These are phyloP conservation scores for Triplophysa siluroides DNA, from an alignment of 2,113 vertebrate genomes.

Conservation along the genomic window DNA sequence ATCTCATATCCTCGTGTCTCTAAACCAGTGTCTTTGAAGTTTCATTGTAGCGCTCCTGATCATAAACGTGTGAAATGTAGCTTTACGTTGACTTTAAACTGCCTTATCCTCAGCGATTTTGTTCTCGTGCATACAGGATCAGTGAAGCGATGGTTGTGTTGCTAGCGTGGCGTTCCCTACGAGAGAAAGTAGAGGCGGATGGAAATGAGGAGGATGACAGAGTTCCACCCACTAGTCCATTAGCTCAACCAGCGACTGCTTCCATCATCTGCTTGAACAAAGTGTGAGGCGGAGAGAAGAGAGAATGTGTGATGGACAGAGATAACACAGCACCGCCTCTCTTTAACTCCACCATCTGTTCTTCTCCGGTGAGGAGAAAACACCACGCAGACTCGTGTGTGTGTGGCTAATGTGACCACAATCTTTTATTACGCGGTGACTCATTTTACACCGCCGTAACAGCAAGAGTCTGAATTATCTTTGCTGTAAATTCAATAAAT, in stretches of 20 bases:
- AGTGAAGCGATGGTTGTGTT: neutral
- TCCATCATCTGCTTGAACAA: slow-evolving; percentile 44
- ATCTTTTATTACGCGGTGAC: neutral
- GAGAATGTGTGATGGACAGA: slow-evolving; percentile 31
- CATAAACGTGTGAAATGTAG: too few species aligned
- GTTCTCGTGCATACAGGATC: too few species aligned
- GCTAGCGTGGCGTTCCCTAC: neutral
- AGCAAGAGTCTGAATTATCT: neutral
- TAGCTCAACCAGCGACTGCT: slow-evolving; percentile 37
- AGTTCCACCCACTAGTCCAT: slow-evolving; percentile 43
- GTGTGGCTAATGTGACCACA: neutral
- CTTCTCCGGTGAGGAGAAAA: neutral
- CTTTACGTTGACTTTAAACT: too few species aligned
- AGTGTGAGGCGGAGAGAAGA: slow-evolving; percentile 24
- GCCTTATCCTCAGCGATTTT: too few species aligned
- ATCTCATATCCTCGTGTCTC: too few species aligned
- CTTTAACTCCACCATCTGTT: slow-evolving; percentile 43
- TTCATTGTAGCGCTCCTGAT: too few species aligned
- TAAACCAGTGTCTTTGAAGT: too few species aligned
- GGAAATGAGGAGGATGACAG: slow-evolving; percentile 29
- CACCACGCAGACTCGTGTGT: neutral
- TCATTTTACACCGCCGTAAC: neutral
- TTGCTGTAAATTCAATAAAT: neutral
- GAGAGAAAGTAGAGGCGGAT: neutral
- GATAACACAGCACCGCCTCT: slow-evolving; percentile 18